These are phyloP conservation scores for Synergus japonicus DNA, from an alignment of 2,888 invertebrate genomes.

Conservation along the genomic window DNA sequence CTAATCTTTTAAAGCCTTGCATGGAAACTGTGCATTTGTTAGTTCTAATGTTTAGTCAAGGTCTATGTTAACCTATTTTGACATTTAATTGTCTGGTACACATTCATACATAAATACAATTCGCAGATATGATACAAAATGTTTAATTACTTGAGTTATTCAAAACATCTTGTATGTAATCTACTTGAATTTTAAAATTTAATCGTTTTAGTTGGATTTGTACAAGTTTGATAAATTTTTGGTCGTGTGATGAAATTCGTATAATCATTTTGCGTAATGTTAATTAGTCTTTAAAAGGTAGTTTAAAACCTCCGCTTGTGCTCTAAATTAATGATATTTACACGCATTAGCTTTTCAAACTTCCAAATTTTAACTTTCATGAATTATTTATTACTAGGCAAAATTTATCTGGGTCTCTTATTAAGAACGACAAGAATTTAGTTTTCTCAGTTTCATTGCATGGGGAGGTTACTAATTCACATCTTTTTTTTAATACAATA, in stretches of 20 bases:
- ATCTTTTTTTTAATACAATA: background rate
- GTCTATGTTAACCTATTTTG: conserved; percentile 38
- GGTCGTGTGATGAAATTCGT: background rate
- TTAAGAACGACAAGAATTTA: background rate
- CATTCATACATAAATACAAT: background rate
- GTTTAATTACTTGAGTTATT: background rate
- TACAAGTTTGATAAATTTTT: background rate
- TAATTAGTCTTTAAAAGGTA: too few relatives aligned
- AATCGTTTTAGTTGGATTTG: background rate
- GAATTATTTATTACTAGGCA: background rate
- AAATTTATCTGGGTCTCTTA: background rate
- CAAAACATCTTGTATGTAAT: background rate
- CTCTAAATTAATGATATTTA: background rate
- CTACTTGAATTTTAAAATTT: background rate
- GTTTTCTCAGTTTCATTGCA: background rate
- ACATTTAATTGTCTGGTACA: conserved; percentile 2
- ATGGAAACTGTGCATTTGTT: background rate
- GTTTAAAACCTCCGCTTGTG: too few relatives aligned
- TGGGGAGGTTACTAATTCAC: background rate
- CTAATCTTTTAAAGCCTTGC: background rate
- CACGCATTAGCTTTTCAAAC: background rate
- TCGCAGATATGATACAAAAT: background rate
- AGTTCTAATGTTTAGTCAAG: background rate
- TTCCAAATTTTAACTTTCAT: background rate
- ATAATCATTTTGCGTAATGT: background rate